phyloP scores from a whole-genome alignment of 35 echinoderm and acorn worm species.

The Acanthaster planci region DNA sequence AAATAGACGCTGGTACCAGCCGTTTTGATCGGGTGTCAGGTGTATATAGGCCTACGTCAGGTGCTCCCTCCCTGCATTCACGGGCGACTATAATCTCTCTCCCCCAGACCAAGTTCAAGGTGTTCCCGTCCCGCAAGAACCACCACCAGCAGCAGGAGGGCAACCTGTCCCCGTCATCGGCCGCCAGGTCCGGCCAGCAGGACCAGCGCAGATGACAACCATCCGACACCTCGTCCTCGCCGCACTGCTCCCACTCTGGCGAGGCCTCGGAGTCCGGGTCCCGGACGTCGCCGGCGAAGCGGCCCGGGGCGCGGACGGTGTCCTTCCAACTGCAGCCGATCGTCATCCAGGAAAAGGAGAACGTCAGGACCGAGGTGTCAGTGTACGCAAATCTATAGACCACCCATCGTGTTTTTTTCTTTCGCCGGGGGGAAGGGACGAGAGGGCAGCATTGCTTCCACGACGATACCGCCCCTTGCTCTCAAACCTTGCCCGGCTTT shows the following conservation, averaged over 20 bases:
- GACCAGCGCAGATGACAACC: slow-evolving; percentile 15
- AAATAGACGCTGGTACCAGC: too few relatives aligned
- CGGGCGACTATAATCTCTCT: not conserved
- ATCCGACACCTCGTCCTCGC: not conserved
- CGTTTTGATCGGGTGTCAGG: not conserved
- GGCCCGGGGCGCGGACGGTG: not conserved
- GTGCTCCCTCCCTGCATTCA: not conserved
- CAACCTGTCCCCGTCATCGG: too few relatives aligned
- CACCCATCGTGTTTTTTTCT: too few relatives aligned
- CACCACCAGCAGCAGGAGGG: not conserved
- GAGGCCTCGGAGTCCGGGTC: not conserved
- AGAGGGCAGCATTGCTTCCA: too few relatives aligned
- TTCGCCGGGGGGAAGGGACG: too few relatives aligned
- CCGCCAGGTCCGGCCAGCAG: not conserved
- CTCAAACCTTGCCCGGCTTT: too few relatives aligned
- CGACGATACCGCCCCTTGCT: too few relatives aligned
- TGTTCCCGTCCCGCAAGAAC: slow-evolving; percentile 40
- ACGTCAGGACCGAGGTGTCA: slow-evolving; percentile 1
- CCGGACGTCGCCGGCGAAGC: not conserved
- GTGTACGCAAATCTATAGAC: not conserved
- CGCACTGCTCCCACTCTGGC: not conserved
- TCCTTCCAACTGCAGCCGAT: slow-evolving; percentile 13
- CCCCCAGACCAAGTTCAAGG: slow-evolving; percentile 54
- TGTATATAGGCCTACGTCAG: too few relatives aligned
- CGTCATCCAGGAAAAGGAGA: not conserved